Evolutionary conservation across 2,113 vertebrate species (phyloP).

Genomic region (Labeo catla): DNA sequence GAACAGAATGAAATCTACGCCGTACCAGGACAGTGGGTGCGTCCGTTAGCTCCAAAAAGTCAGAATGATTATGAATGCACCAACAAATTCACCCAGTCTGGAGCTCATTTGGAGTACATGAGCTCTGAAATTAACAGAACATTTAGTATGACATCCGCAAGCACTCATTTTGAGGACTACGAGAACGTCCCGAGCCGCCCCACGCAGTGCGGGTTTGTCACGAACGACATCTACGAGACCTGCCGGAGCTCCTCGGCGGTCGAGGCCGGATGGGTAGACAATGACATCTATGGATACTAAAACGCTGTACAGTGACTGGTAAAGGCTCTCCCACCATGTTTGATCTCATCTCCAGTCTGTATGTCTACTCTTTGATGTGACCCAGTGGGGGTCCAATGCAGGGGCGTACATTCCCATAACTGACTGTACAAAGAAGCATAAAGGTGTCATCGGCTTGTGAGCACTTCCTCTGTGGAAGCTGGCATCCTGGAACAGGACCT

Average conservation of each 20-base stretch:
- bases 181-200: conserved; percentile 71
- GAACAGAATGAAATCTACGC: conserved; percentile 64
- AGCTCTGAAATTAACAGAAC: conserved; percentile 53
- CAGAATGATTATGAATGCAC: not conserved
- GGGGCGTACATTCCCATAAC: conserved; percentile 29
- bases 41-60: conserved; percentile 53
- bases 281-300: conserved; percentile 93
- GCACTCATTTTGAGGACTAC: conserved; percentile 73
- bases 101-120: conserved; percentile 55
- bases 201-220: conserved; percentile 87
- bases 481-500: conserved; percentile 66
- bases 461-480: conserved; percentile 70
- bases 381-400: not conserved
- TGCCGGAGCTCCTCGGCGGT: conserved; percentile 68
- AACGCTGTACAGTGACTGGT: not conserved
- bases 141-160: conserved; percentile 53
- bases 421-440: conserved; percentile 30
- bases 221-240: conserved; percentile 91
- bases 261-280: conserved; percentile 91
- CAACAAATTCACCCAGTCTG: not conserved
- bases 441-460: conserved; percentile 55
- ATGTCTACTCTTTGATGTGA: conserved; percentile 9
- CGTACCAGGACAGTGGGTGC: conserved; percentile 73
- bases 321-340: not conserved
- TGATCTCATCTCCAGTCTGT: not conserved